Evolutionary conservation across 2,888 invertebrate species (phyloP).

Genomic region (Napeogenes inachia): DNA sequence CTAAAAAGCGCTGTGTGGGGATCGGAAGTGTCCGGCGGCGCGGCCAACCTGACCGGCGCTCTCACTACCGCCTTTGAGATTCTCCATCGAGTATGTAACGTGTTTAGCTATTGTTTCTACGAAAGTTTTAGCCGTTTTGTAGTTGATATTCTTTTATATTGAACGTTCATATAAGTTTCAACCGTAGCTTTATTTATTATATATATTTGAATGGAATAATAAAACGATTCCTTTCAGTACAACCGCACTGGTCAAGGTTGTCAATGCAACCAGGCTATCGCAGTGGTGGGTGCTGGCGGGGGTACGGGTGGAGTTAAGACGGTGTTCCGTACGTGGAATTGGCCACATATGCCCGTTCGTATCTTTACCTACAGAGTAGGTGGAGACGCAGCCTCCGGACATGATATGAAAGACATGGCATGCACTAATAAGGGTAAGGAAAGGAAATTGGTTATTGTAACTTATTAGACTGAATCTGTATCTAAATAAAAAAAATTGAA

Average conservation of each 20-base stretch:
- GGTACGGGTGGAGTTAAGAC: constrained; percentile 84
- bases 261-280: constrained; percentile 98
- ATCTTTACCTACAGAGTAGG: constrained; percentile 98
- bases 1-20: constrained; percentile 86
- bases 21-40: constrained; percentile 83
- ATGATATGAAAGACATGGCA: constrained; percentile 95
- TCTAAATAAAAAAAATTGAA: no score
- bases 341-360: constrained; percentile 95
- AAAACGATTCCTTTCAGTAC: constrained; percentile 69
- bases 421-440: constrained; percentile 94
- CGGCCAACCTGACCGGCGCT: constrained; percentile 93
- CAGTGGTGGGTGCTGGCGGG: constrained; percentile 97
- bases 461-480: no score
- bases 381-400: constrained; percentile 91
- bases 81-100: constrained; percentile 83
- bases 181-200: neutral
- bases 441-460: no score
- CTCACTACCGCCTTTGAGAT: constrained; percentile 95
- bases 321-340: constrained; percentile 87
- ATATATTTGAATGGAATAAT: neutral
- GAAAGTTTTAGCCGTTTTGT: neutral
- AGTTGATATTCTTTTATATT: neutral
- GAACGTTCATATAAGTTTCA: neutral
- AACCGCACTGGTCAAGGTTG: constrained; percentile 90
- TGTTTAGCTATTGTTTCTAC: constrained; percentile 13